Evolutionary conservation across 1,140 invertebrate genomes (phyloP), one percentile per base, ranked within the genome.

Genomic region (Eupeodes corollae): DNA sequence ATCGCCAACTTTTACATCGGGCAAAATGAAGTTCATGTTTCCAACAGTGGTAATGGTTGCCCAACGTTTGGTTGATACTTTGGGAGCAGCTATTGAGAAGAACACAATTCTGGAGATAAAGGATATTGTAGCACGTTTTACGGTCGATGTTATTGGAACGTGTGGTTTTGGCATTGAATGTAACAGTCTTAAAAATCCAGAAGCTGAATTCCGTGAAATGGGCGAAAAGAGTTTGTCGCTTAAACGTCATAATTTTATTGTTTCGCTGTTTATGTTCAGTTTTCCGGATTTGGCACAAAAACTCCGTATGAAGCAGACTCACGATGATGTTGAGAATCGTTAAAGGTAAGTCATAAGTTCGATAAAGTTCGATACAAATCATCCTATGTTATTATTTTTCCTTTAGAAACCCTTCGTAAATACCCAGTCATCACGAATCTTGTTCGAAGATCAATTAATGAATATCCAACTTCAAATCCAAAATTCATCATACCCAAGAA

Each of bases 131-230:
- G 64, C 58, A 11, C 47, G 63, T 18, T 70, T 58, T 34, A 67
- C 64, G 8, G 63, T 59, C 0, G 67, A 70, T 47, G 57, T 67
- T 14, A 79, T 83, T n/a, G 79, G 76, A 0, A 75, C 72, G 19
- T 75, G 78, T 11, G 79, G 75, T 8, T 81, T 82, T 59, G 81
- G 80, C 2, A 70, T 83, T 5, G 71, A 80, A 34, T 75, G 76
- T 52, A 75, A 78, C 48, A 72, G 76, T 44, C 51, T 66, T 0
- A 65, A 57, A 26, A 67, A 77, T 54, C 63, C 72, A 0, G 64
- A 78, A 2, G 70, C 73, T 0, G 71, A 76, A 54, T 81, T 82
- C 61, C 51, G 59, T 0, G 42, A 59, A 0, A 58, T 70, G 44
- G 70, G 69, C 1, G 56, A 50, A 6, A 42, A 48, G 1, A 47